phyloP scores from a whole-genome alignment of 2,888 invertebrate genomes.

The Dicyrtoma fusca region DNA sequence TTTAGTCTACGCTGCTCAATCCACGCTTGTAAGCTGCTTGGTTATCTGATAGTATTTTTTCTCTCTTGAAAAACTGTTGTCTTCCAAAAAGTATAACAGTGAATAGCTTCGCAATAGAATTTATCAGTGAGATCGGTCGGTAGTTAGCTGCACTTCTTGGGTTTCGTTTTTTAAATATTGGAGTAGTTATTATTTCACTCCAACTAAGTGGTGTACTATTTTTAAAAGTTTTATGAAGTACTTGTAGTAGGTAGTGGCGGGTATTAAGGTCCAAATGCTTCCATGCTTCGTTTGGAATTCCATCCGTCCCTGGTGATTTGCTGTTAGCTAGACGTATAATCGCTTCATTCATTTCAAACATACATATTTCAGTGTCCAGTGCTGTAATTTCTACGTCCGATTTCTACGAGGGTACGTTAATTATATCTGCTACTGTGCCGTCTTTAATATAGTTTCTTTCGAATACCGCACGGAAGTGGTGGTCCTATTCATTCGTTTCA shows the following conservation, averaged over 20 bases:
- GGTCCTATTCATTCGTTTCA: no score
- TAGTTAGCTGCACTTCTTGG: background rate
- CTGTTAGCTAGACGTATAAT: no score
- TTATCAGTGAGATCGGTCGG: background rate
- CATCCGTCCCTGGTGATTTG: no score
- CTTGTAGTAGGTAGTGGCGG: background rate
- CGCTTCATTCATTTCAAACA: no score
- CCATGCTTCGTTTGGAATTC: background rate
- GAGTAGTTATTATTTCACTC: background rate
- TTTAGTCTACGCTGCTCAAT: background rate
- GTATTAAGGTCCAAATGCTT: background rate
- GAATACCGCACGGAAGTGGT: no score
- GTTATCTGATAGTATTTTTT: background rate
- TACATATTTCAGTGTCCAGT: no score
- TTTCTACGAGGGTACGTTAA: no score
- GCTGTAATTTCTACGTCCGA: no score
- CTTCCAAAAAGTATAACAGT: background rate
- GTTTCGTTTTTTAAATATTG: conserved; percentile 12
- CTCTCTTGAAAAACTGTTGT: background rate
- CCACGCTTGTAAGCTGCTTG: conserved; percentile 12
- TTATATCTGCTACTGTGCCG: no score
- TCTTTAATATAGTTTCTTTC: no score
- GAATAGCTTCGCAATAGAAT: background rate
- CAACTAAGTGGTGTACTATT: background rate
- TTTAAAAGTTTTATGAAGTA: background rate